Evolutionary conservation across 2,888 invertebrate genomes (phyloP).

Genomic region (Drosophila acutilabella): DNA sequence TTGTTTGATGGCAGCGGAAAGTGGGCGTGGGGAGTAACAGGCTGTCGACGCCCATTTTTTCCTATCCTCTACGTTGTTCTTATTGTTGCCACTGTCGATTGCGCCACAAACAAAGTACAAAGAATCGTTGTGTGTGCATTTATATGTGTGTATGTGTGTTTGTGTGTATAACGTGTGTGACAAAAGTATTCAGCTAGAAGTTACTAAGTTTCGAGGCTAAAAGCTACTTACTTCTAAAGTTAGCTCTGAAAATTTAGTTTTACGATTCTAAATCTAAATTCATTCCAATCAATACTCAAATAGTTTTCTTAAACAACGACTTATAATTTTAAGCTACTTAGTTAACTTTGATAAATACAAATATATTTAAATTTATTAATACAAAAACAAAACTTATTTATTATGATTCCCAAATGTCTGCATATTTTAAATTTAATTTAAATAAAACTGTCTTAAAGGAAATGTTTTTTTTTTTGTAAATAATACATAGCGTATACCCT

Average conservation of each 20-base stretch:
- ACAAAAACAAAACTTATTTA: no score
- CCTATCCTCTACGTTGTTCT: conserved; percentile 26
- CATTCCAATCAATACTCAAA: not conserved
- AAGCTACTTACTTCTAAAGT: not conserved
- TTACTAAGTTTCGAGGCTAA: conserved; percentile 1
- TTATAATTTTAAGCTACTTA: not conserved
- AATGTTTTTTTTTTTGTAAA: no score
- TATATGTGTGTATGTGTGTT: not conserved
- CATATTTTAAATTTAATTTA: no score
- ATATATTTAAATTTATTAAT: no score
- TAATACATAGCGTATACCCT: not conserved
- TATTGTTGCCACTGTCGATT: conserved; percentile 40
- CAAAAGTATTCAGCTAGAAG: not conserved
- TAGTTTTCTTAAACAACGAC: not conserved
- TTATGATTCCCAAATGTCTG: no score
- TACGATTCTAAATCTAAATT: not conserved
- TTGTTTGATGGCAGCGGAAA: conserved; percentile 16
- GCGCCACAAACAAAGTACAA: conserved; percentile 25
- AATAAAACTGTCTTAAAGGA: no score
- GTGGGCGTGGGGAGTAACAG: not conserved
- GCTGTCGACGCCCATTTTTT: conserved; percentile 26
- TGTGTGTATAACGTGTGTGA: not conserved
- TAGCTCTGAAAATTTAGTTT: not conserved
- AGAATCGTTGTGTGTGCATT: conserved; percentile 1
- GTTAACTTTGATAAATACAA: not conserved